Evolutionary conservation across 1,140 invertebrate genomes (phyloP).

Genomic region (Meloidogyne chitwoodi): DNA sequence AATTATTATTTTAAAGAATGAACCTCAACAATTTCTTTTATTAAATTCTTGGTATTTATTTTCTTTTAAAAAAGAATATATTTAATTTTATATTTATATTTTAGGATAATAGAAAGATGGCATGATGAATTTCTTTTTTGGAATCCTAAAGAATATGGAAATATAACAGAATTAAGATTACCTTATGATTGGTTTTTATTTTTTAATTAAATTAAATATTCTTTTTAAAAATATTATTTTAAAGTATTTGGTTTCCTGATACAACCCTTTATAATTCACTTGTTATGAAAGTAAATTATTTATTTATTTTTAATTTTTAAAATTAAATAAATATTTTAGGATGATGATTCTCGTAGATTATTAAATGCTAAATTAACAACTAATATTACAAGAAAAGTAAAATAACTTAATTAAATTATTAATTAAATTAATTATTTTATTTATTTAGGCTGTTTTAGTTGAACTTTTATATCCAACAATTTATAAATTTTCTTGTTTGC

Average conservation of each 20-base stretch:
- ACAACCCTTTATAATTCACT: slow-evolving; percentile 35
- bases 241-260: slow-evolving; percentile 42
- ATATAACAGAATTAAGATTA: slow-evolving; percentile 52
- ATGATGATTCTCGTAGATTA: slow-evolving; percentile 57
- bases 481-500: slow-evolving; percentile 57
- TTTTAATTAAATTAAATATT: not conserved
- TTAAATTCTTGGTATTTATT: slow-evolving; percentile 56
- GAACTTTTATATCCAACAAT: slow-evolving; percentile 58
- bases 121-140: slow-evolving; percentile 58
- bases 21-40: slow-evolving; percentile 56
- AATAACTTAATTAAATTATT: slow-evolving; percentile 1
- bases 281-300: slow-evolving; percentile 48
- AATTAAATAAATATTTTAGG: slow-evolving; percentile 4
- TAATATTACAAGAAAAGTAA: slow-evolving; percentile 27
- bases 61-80: not conserved
- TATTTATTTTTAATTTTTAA: not conserved
- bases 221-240: not conserved
- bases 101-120: slow-evolving; percentile 48
- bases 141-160: slow-evolving; percentile 52
- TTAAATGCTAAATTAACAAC: slow-evolving; percentile 58
- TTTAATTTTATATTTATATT: not conserved
- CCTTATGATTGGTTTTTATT: slow-evolving; percentile 36
- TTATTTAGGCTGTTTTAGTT: slow-evolving; percentile 37
- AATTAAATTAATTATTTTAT: not conserved
- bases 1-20: slow-evolving; percentile 35